phyloP scores from a whole-genome alignment of 2,797 vertebrate species.

The Acanthis flammea region DNA sequence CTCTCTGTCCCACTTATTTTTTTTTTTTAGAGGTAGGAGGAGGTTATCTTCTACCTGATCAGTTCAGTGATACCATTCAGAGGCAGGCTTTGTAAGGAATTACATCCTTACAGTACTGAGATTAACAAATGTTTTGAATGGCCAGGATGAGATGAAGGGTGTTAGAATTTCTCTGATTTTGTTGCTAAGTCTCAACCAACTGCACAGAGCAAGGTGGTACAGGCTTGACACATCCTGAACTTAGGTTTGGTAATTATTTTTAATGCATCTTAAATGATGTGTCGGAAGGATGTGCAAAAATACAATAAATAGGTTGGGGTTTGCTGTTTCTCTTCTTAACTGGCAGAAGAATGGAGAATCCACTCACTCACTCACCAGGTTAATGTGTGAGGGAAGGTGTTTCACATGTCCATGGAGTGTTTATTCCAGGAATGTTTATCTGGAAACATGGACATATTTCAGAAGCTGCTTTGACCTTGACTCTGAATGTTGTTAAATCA shows the following conservation, averaged over 20 bases:
- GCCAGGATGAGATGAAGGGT: neutral
- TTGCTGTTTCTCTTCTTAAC: neutral
- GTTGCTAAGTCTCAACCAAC: neutral
- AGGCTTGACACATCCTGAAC: neutral
- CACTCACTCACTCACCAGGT: neutral
- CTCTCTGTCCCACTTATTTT: neutral
- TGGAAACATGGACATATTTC: neutral
- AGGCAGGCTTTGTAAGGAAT: neutral
- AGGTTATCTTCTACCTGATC: neutral
- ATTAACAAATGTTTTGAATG: neutral
- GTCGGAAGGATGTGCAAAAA: neutral
- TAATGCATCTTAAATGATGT: neutral
- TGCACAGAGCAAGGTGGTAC: neutral
- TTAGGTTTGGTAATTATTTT: neutral
- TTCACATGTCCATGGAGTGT: neutral
- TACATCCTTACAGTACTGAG: neutral
- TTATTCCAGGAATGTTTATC: neutral
- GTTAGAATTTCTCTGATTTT: neutral
- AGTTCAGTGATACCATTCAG: neutral
- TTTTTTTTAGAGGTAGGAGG: neutral
- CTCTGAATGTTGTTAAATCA: neutral
- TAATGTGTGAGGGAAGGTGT: neutral
- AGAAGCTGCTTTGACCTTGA: neutral
- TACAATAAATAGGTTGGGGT: neutral
- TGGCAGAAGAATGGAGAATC: neutral